These are phyloP conservation scores for Drosophila prostipennis DNA, from an alignment of 2,888 invertebrate species.

Conservation along the genomic window DNA sequence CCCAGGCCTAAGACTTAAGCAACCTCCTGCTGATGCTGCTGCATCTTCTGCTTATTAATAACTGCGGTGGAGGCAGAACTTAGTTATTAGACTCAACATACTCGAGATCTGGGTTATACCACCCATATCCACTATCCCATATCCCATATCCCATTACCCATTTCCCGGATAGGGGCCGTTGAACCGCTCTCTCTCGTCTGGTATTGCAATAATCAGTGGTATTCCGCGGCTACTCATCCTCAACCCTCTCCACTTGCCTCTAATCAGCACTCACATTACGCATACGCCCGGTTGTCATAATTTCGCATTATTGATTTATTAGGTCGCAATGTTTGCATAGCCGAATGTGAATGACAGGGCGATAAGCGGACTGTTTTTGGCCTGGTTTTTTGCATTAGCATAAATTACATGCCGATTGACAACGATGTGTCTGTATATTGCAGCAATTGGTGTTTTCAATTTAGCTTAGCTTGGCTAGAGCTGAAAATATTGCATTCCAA, in stretches of 20 bases:
- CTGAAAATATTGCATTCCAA: background rate
- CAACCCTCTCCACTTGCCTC: background rate
- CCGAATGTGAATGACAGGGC: slow-evolving; percentile 40
- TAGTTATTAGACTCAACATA: slow-evolving; percentile 62
- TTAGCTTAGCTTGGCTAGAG: background rate
- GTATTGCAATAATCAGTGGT: slow-evolving; percentile 12
- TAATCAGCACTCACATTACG: slow-evolving; percentile 59
- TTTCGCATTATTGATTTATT: slow-evolving; percentile 67
- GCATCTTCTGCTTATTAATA: slow-evolving; percentile 66
- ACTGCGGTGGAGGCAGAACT: slow-evolving; percentile 53
- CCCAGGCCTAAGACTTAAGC: slow-evolving; percentile 28
- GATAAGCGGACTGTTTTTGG: slow-evolving; percentile 44
- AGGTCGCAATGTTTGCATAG: slow-evolving; percentile 34
- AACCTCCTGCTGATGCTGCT: slow-evolving; percentile 30
- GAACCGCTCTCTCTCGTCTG: slow-evolving; percentile 12
- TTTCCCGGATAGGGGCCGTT: slow-evolving; percentile 11
- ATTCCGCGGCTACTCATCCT: background rate
- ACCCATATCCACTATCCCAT: slow-evolving; percentile 10
- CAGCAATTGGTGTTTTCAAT: background rate
- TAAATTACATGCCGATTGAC: slow-evolving; percentile 52
- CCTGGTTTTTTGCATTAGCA: slow-evolving; percentile 58
- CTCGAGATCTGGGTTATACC: slow-evolving; percentile 22
- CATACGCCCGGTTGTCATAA: slow-evolving; percentile 52
- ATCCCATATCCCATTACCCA: background rate
- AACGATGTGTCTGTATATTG: slow-evolving; percentile 18